A percentile compares a stretch with the other conserved stretches of the same genome.
These are phyloP conservation scores for Diaprepes abbreviatus DNA, from an alignment of 2,888 invertebrate species.

Conservation along the genomic window DNA sequence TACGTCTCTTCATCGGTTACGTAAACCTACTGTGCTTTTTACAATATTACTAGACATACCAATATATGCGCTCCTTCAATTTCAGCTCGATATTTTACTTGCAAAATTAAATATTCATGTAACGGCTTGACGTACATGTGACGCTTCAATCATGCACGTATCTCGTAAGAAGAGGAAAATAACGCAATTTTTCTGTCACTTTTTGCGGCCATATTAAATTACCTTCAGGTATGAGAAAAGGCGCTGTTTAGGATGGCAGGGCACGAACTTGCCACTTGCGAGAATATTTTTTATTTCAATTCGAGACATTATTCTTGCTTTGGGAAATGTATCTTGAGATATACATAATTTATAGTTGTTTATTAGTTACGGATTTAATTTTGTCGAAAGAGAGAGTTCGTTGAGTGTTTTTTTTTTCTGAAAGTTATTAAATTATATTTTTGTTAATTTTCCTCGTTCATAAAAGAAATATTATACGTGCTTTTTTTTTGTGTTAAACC, in stretches of 20 bases:
- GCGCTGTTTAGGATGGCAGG: constrained; percentile 5
- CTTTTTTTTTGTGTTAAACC: too few relatives aligned
- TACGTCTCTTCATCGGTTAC: too few relatives aligned
- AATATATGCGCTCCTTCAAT: neutral
- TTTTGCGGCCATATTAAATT: constrained; percentile 35
- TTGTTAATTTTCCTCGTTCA: too few relatives aligned
- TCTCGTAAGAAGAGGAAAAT: constrained; percentile 14
- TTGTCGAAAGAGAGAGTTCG: too few relatives aligned
- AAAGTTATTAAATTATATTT: too few relatives aligned
- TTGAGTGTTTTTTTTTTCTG: too few relatives aligned
- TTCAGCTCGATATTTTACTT: neutral
- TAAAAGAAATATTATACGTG: too few relatives aligned
- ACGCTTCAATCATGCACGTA: constrained; percentile 22
- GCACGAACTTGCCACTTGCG: constrained; percentile 25
- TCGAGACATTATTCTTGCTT: neutral
- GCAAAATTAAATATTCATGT: constrained; percentile 22
- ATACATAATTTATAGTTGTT: too few relatives aligned
- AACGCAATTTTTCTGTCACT: constrained; percentile 31
- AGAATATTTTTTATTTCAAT: constrained; percentile 34
- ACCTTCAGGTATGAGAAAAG: constrained; percentile 20
- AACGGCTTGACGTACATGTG: neutral
- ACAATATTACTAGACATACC: too few relatives aligned
- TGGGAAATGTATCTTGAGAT: neutral
- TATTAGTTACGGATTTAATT: too few relatives aligned
- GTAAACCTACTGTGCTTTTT: too few relatives aligned